Evolutionary conservation across 2,113 vertebrate species (phyloP), one percentile per base, ranked within the genome.

Genomic region (Microtus pennsylvanicus): DNA sequence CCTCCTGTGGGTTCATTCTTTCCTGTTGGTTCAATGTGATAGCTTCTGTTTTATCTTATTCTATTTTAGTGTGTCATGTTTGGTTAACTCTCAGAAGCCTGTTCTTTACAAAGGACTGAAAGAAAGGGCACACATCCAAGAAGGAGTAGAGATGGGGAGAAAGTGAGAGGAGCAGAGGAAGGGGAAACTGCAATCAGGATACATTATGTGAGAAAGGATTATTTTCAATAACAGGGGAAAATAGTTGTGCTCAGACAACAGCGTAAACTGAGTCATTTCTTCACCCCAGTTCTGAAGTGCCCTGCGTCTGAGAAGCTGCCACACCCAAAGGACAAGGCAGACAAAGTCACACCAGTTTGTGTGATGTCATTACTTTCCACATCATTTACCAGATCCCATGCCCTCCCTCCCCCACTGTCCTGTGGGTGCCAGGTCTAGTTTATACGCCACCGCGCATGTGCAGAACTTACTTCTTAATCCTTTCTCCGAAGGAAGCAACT

Each of bases 381-480:
- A 78, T 12, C 4, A 5, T 21, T 82, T 35, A 88, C 65, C n/a
- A 75, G 30, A 33, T 26, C 17, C 45, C 52, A 0, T 9, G 9
- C 55, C 50, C 3, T n/a, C 1, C 67, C 17, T 5, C 2, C 4
- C 67, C 38, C 35, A 6, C 38, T 1, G 7, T 13, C 94, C 74
- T 35, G 10, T 8, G 22, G 52, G 55, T 0, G 38, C 61, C 28
- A 61, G n/a, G 5, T 21, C 47, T 0, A n/a, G 63, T 78, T 91
- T 67, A 83, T 0, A 24, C 14, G 38, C 72, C 80, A 24, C 2
- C 76, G 63, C 5, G 42, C 67, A 47, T 88, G 94, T 2, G 0
- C 0, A 47, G 26, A 61, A 98, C 98, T 99, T 99, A 99, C 99
- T 99, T 99, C 98, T 99, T 99, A 97, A 99, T 98, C 98, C 99